Percentiles rank a stretch among this genome's conserved stretches.
These are phyloP conservation scores for Otus sunia DNA, from an alignment of 2,113 vertebrate species.

Conservation along the genomic window DNA sequence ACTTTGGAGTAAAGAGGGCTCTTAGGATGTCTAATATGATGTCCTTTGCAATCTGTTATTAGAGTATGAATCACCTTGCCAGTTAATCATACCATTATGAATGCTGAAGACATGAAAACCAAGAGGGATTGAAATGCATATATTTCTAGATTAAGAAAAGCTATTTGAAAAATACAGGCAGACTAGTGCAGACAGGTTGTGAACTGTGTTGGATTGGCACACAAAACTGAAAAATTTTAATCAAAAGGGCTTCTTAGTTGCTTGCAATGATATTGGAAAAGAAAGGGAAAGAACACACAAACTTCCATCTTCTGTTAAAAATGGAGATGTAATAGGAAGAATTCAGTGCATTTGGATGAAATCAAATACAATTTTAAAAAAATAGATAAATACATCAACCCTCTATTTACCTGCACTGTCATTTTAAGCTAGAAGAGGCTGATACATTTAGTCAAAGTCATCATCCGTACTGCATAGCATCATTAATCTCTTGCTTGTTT, in stretches of 20 bases:
- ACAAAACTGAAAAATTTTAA: not conserved
- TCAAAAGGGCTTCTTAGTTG: constrained; percentile 1
- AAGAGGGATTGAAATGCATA: constrained; percentile 51
- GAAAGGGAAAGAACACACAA: not conserved
- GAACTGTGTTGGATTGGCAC: not conserved
- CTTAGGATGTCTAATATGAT: constrained; percentile 67
- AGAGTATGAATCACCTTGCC: constrained; percentile 54
- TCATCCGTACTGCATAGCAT: constrained; percentile 25
- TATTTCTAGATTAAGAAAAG: constrained; percentile 56
- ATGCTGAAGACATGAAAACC: constrained; percentile 65
- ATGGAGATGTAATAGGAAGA: not conserved
- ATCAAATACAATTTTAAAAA: constrained; percentile 35
- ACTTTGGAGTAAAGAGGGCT: constrained; percentile 68
- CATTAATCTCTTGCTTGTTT: constrained; percentile 52
- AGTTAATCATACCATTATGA: constrained; percentile 74
- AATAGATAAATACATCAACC: constrained; percentile 38
- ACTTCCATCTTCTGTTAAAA: not conserved
- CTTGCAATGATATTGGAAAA: not conserved
- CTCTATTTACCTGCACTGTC: constrained; percentile 45
- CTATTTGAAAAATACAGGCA: constrained; percentile 45
- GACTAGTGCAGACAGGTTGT: not conserved
- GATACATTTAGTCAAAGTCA: constrained; percentile 32
- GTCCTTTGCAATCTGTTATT: constrained; percentile 75
- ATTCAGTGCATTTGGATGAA: not conserved
- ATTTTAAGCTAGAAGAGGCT: constrained; percentile 40